These are phyloP conservation scores for Paedocypris micromegethes DNA, from an alignment of 2,797 vertebrate species.

Conservation along the genomic window DNA sequence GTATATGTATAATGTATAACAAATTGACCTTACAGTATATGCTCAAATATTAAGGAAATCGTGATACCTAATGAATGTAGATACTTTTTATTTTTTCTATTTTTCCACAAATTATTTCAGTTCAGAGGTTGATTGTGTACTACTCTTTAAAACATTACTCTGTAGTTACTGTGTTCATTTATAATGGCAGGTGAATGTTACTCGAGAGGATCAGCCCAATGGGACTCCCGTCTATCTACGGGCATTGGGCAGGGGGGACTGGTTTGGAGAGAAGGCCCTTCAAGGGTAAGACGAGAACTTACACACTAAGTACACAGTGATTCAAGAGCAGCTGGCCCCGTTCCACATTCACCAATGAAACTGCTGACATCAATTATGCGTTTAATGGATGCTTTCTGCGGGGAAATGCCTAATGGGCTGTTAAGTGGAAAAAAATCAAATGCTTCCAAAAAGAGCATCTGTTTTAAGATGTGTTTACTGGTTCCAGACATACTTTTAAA, in stretches of 20 bases:
- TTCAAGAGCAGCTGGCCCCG: constrained; percentile 1
- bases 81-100: no score
- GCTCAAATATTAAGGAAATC: no score
- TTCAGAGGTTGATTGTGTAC: neutral
- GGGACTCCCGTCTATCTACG: constrained; percentile 77
- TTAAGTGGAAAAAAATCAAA: constrained; percentile 27
- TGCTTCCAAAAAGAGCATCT: constrained; percentile 16
- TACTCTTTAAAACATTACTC: neutral
- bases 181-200: constrained; percentile 75
- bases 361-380: constrained; percentile 18
- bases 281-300: constrained; percentile 71
- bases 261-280: constrained; percentile 88
- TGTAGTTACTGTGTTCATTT: neutral
- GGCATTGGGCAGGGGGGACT: constrained; percentile 79
- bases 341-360: constrained; percentile 8
- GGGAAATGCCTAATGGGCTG: constrained; percentile 18
- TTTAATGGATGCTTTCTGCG: constrained; percentile 4
- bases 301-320: neutral
- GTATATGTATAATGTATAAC: no score
- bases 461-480: neutral
- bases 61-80: no score
- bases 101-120: neutral
- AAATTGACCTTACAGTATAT: no score
- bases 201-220: constrained; percentile 75
- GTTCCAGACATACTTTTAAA: neutral